A percentile compares a stretch with the other conserved stretches of the same genome.
Evolutionary conservation across 1,140 invertebrate genomes (phyloP).

Genomic region (Cyclargus thomasi): DNA sequence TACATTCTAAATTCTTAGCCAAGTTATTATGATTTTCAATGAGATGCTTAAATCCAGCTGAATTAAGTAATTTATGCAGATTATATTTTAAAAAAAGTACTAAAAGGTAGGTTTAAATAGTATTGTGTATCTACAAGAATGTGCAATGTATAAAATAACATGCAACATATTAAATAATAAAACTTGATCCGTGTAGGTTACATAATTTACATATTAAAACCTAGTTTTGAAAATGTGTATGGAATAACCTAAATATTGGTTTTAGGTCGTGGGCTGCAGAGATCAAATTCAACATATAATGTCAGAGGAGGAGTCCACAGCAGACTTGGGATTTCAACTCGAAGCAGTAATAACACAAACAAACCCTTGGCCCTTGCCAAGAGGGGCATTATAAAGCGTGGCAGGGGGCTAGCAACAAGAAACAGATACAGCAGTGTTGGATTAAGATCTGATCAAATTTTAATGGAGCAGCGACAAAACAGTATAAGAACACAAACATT

Average conservation of each 20-base stretch:
- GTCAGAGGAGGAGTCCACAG: constrained; percentile 50
- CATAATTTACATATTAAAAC: too few relatives aligned
- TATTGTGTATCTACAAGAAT: constrained; percentile 7
- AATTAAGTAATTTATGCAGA: too few relatives aligned
- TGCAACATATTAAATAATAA: too few relatives aligned
- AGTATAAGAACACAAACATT: constrained; percentile 62
- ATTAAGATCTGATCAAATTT: constrained; percentile 63
- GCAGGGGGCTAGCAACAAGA: constrained; percentile 48
- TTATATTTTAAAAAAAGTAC: too few relatives aligned
- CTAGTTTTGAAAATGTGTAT: too few relatives aligned
- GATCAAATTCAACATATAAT: constrained; percentile 41
- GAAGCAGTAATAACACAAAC: constrained; percentile 36
- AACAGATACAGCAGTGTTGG: constrained; percentile 59
- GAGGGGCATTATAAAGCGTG: constrained; percentile 61
- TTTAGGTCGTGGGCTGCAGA: constrained; percentile 41
- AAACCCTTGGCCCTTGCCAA: constrained; percentile 59
- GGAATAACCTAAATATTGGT: constrained; percentile 16
- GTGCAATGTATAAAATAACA: not conserved
- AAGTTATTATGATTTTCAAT: too few relatives aligned
- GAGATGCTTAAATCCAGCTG: too few relatives aligned
- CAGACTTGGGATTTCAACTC: constrained; percentile 50
- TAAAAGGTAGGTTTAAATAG: too few relatives aligned
- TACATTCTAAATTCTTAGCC: not conserved
- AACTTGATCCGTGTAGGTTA: too few relatives aligned
- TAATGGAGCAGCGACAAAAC: constrained; percentile 49